phyloP scores from a whole-genome alignment of 2,797 vertebrate species.

The Phylloscopus collybita region DNA sequence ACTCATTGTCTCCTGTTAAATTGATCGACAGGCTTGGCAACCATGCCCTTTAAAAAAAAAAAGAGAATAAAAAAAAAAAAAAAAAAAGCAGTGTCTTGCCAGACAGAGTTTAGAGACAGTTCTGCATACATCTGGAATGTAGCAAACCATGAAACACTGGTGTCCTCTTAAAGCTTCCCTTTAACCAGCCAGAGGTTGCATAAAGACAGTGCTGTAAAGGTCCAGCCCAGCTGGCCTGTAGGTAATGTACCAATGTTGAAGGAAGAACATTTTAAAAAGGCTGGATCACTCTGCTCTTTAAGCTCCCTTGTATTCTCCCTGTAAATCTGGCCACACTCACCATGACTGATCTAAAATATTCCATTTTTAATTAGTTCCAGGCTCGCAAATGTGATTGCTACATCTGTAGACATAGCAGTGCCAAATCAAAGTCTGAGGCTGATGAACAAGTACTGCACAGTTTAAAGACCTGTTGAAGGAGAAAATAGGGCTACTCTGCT shows the following conservation, averaged over 20 bases:
- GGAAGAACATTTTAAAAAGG: constrained; percentile 60
- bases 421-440: constrained; percentile 79
- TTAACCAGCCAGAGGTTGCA: not conserved
- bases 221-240: not conserved
- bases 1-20: constrained; percentile 16
- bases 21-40: constrained; percentile 32
- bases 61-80: not conserved
- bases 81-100: not conserved
- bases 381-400: constrained; percentile 69
- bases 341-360: constrained; percentile 81
- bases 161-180: not conserved
- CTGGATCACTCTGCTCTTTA: constrained; percentile 63
- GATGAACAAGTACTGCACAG: constrained; percentile 65
- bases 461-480: constrained; percentile 74
- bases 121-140: not conserved
- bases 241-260: constrained; percentile 40
- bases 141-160: not conserved
- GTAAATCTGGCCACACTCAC: constrained; percentile 76
- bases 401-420: constrained; percentile 72
- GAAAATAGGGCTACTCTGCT: constrained; percentile 47
- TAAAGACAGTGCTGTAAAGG: constrained; percentile 2
- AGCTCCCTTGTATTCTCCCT: constrained; percentile 62
- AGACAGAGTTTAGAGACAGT: not conserved
- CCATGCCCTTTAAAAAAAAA: not conserved
- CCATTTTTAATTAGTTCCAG: constrained; percentile 84